Conservation (phyloP, 2,888 invertebrate genomes). For the Microctonus hyperodae region DNA sequence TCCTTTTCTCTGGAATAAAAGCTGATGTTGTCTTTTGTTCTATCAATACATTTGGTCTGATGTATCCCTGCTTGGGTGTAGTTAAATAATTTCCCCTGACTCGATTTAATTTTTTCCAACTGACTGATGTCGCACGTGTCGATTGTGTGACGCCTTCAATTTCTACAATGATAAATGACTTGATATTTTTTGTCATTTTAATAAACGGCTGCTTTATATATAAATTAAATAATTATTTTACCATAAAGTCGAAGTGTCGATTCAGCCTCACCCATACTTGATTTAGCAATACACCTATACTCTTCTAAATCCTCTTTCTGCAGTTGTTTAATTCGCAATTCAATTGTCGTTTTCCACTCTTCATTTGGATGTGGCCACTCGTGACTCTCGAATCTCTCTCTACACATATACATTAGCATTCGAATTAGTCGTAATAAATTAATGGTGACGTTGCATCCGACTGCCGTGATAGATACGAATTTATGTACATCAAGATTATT, state of each 20-base stretch:
- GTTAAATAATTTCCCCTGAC: slow-evolving; percentile 48
- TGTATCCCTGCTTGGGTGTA: slow-evolving; percentile 47
- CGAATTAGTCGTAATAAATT: slow-evolving; percentile 28
- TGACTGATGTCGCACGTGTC: slow-evolving; percentile 47
- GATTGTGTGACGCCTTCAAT: slow-evolving; percentile 49
- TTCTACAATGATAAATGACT: slow-evolving; percentile 44
- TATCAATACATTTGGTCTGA: slow-evolving; percentile 55
- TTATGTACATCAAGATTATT: slow-evolving; percentile 19
- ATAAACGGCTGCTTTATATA: not conserved
- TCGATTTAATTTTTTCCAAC: slow-evolving; percentile 47
- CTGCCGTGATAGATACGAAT: slow-evolving; percentile 2
- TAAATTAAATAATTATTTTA: slow-evolving; percentile 54
- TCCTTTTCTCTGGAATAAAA: slow-evolving; percentile 46
- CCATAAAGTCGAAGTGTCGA: slow-evolving; percentile 75
- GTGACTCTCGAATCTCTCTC: slow-evolving; percentile 71
- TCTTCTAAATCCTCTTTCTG: slow-evolving; percentile 70
- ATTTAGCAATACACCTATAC: slow-evolving; percentile 76
- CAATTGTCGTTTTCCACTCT: slow-evolving; percentile 71
- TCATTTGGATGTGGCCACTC: slow-evolving; percentile 67
- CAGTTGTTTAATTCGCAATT: slow-evolving; percentile 71
- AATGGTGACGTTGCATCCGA: slow-evolving; percentile 24
- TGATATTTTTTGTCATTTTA: not conserved
- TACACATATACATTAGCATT: slow-evolving; percentile 56
- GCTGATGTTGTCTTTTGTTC: slow-evolving; percentile 55
- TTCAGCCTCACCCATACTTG: slow-evolving; percentile 75